Evolutionary conservation across 2,113 vertebrate genomes (phyloP).

Genomic region (Microcebus jonahi): DNA sequence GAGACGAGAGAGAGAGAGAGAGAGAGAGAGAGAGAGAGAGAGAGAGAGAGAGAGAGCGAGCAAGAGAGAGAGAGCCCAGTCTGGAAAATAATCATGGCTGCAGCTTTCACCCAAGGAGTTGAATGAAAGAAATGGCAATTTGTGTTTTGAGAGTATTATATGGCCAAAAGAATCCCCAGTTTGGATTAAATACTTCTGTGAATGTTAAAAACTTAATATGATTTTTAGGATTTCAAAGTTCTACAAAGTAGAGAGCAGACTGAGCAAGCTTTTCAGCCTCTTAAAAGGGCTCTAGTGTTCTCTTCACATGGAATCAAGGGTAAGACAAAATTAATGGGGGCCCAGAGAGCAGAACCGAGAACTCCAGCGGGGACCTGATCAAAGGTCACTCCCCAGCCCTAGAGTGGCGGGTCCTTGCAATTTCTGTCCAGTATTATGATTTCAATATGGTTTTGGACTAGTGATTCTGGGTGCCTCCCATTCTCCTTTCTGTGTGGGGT

Average conservation of each 20-base stretch:
- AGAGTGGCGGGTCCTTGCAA: neutral
- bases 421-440: neutral
- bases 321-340: neutral
- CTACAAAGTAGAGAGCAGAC: neutral
- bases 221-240: neutral
- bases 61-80: neutral
- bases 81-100: neutral
- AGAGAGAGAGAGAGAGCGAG: neutral
- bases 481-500: neutral
- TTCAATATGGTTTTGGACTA: neutral
- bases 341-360: neutral
- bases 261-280: neutral
- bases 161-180: neutral
- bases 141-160: neutral
- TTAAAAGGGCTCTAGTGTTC: neutral
- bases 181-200: neutral
- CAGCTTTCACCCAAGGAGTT: neutral
- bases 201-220: neutral
- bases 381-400: neutral
- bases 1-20: neutral
- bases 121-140: neutral
- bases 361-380: neutral
- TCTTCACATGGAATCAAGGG: neutral
- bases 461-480: neutral
- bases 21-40: neutral